Evolutionary conservation across 1,140 invertebrate species (phyloP), one percentile per base, ranked within the genome.

Genomic region (Thaumatotibia leucotreta): DNA sequence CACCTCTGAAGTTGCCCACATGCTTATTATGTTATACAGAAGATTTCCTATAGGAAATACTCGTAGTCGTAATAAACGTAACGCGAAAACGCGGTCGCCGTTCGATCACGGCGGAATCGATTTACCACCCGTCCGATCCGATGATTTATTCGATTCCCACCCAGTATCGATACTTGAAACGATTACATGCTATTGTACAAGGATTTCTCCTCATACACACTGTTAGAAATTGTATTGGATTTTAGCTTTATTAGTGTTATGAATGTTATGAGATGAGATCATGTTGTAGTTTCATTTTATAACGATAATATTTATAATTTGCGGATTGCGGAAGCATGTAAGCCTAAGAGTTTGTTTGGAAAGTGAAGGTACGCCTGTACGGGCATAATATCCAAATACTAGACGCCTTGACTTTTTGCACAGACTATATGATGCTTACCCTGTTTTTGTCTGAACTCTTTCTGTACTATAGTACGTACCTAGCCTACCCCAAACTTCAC

Each of bases 61-160:
- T 35, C n/a, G n/a, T n/a, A n/a, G n/a, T n/a, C n/a, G n/a, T n/a
- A n/a, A 29, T 24, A 58, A 54, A 50, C 20, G 9, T 14, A 27
- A 58, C 52, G 52, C 52, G 24, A 58, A 58, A 58, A 58, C 2
- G 50, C 50, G 50, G 23, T 22, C 52, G 11, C n/a, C 23, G 29
- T 58, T 58, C 52, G 61, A 63, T 64, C 67, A 63, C 63, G 27
- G 49, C 31, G 27, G 22, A 68, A 68, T 68, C 63, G 67, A 68
- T 68, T 68, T 64, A 17, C 66, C 39, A 49, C 17, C 66, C 31
- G 35, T 68, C 67, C 24, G 17, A 64, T 64, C 62, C 63, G 64
- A 58, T 68, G 67, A 64, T 64, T 64, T 68, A 68, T 68, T 68
- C 63, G 35, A 68, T 64, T 68, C 67, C 52, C 67, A 64, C 35